phyloP scores from a whole-genome alignment of 2,113 vertebrate species.

The Petrocephalus zakoni region DNA sequence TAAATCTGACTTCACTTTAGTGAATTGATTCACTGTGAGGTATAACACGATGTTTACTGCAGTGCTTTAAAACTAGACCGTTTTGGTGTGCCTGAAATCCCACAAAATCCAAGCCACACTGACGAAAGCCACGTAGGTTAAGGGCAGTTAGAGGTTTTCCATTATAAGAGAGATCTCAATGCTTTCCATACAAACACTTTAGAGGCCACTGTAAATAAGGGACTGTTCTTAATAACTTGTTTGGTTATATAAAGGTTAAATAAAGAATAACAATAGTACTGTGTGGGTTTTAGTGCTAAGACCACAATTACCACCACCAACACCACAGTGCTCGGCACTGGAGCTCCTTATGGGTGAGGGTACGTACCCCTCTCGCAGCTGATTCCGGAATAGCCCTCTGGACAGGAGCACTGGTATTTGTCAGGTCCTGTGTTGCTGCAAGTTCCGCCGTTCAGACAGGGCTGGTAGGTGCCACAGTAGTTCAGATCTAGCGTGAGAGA shows the following conservation, averaged over 20 bases:
- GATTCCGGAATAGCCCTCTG: constrained; percentile 88
- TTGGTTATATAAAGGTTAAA: not conserved
- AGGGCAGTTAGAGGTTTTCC: not conserved
- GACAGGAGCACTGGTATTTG: constrained; percentile 93
- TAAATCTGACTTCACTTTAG: not conserved
- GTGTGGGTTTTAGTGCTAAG: not conserved
- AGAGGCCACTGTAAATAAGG: not conserved
- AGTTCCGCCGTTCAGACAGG: constrained; percentile 87
- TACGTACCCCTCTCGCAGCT: constrained; percentile 90
- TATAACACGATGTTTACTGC: not conserved
- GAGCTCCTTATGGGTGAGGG: not conserved
- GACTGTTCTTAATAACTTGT: not conserved
- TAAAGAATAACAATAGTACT: not conserved
- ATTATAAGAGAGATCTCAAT: not conserved
- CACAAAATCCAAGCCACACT: not conserved
- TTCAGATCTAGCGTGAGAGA: constrained; percentile 74
- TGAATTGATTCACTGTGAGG: not conserved
- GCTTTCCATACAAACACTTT: not conserved
- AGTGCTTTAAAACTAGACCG: not conserved
- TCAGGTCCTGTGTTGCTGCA: constrained; percentile 97
- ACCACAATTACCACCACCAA: not conserved
- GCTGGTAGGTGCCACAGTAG: constrained; percentile 89
- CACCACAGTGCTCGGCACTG: no score
- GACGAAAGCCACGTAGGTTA: not conserved
- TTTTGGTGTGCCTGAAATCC: not conserved